Conservation (phyloP, 2,797 vertebrate species). For the Tapera naevia region DNA sequence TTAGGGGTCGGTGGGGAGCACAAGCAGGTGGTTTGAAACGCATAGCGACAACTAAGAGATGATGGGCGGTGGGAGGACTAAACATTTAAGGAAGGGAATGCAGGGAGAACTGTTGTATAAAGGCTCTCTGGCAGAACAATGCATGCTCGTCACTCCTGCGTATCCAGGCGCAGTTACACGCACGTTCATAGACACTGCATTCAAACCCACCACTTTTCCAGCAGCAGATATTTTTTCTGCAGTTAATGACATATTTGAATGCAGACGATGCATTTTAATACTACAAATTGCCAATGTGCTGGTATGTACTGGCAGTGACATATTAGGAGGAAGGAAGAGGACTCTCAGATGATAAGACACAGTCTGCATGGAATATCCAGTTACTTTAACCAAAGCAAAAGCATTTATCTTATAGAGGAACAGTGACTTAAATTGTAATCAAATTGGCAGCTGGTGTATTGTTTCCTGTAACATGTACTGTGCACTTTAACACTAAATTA, state of each 20-base stretch:
- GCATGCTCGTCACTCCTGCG: background rate
- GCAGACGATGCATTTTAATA: background rate
- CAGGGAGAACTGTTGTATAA: background rate
- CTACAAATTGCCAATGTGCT: background rate
- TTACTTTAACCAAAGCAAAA: constrained; percentile 25
- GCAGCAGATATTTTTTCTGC: background rate
- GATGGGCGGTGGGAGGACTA: background rate
- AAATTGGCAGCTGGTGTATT: constrained; percentile 70
- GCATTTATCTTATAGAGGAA: background rate
- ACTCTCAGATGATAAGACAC: background rate
- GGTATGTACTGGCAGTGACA: background rate
- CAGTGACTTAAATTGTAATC: background rate
- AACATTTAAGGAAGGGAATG: background rate
- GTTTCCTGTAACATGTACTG: constrained; percentile 75
- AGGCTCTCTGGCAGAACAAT: background rate
- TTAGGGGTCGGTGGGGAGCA: rapidly evolving
- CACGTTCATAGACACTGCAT: rapidly evolving
- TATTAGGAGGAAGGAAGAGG: background rate
- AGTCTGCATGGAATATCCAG: background rate
- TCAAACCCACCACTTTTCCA: rapidly evolving
- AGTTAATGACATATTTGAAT: rapidly evolving
- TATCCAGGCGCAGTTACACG: background rate
- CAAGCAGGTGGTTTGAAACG: background rate
- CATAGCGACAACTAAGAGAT: background rate
- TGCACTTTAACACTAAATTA: constrained; percentile 84